Conservation (phyloP, 2,113 vertebrate species). For the Oryzias curvinotus region DNA sequence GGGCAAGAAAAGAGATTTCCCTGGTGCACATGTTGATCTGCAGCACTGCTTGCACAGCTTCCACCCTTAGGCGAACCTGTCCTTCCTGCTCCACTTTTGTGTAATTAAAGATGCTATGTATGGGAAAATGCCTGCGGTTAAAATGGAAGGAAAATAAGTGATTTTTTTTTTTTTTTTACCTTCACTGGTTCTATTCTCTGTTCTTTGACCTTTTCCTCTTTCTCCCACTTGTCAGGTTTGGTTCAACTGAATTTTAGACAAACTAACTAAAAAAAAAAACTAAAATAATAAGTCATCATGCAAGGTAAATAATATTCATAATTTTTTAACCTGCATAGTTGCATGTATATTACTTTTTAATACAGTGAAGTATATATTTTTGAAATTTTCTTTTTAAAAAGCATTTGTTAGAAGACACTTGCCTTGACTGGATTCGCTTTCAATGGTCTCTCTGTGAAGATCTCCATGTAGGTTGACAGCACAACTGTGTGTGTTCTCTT, state of each 20-base stretch:
- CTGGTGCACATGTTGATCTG: slow-evolving; percentile 61
- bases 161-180: slow-evolving; percentile 39
- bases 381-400: background rate
- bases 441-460: slow-evolving; percentile 41
- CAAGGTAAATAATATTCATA: background rate
- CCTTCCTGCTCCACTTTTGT: slow-evolving; percentile 68
- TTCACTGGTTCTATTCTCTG: slow-evolving; percentile 49
- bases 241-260: slow-evolving; percentile 41
- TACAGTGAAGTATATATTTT: too few relatives aligned
- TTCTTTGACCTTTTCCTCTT: slow-evolving; percentile 53
- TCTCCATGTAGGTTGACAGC: slow-evolving; percentile 53
- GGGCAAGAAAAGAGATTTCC: slow-evolving; percentile 70
- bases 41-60: slow-evolving; percentile 53
- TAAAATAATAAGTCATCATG: slow-evolving; percentile 25
- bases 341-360: too few relatives aligned
- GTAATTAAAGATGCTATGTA: slow-evolving; percentile 73
- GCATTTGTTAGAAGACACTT: slow-evolving; percentile 44
- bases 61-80: slow-evolving; percentile 64
- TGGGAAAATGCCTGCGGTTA: slow-evolving; percentile 68
- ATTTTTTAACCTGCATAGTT: background rate
- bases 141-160: slow-evolving; percentile 63
- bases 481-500: slow-evolving; percentile 54
- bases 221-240: slow-evolving; percentile 50
- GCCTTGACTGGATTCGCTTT: slow-evolving; percentile 57
- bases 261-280: slow-evolving; percentile 48